These are phyloP conservation scores for Motacilla alba DNA, from an alignment of 2,113 vertebrate species.

Conservation along the genomic window DNA sequence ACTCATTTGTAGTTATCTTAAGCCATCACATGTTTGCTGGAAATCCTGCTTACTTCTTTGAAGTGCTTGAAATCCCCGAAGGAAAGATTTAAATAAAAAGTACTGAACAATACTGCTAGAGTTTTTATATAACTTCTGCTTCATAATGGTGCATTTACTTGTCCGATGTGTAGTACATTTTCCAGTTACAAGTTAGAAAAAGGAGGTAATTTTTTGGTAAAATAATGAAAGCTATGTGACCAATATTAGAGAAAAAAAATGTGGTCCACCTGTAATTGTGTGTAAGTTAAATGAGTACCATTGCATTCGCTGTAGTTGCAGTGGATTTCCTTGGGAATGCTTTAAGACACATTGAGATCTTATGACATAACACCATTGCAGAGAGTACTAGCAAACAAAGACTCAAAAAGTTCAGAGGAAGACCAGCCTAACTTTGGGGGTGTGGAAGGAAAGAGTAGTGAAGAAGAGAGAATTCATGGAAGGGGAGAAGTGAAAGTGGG, in stretches of 20 bases:
- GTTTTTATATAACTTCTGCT: neutral
- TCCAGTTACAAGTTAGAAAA: neutral
- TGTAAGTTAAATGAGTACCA: neutral
- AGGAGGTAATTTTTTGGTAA: neutral
- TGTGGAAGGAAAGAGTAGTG: neutral
- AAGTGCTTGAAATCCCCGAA: neutral
- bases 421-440: neutral
- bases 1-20: neutral
- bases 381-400: neutral
- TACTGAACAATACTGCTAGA: neutral
- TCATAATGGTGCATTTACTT: neutral
- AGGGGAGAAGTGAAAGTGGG: neutral
- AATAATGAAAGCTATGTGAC: neutral
- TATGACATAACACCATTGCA: neutral
- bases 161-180: neutral
- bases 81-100: neutral
- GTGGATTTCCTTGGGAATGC: neutral
- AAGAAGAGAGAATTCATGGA: neutral
- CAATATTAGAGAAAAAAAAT: neutral
- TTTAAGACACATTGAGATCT: neutral
- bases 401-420: neutral
- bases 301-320: neutral
- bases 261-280: neutral
- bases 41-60: neutral
- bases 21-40: neutral